Conservation (phyloP, 2,888 invertebrate genomes). For the Imbricaverruca yamaguchii region DNA sequence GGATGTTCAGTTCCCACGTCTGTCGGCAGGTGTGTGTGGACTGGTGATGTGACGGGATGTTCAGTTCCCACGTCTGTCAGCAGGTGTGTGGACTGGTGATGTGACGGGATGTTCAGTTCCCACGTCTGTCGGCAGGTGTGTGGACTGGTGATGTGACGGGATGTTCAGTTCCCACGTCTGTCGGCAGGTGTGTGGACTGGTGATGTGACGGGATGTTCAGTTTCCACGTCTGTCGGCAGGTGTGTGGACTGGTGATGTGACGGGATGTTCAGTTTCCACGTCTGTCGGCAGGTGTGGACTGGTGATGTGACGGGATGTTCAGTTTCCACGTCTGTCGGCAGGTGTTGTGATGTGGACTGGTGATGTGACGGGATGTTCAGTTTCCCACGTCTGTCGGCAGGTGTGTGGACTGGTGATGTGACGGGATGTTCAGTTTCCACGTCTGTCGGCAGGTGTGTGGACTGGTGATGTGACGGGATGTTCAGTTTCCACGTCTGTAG, state of each 20-base stretch:
- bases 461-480: not conserved
- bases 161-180: too few relatives aligned
- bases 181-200: not conserved
- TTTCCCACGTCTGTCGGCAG: not conserved
- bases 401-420: too few relatives aligned
- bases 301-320: not conserved
- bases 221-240: too few relatives aligned
- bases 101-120: not conserved
- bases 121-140: not conserved
- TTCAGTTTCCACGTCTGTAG: not conserved
- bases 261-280: too few relatives aligned
- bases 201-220: not conserved
- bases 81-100: not conserved
- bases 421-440: too few relatives aligned
- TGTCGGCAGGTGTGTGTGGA: not conserved
- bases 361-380: not conserved
- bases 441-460: too few relatives aligned
- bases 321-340: too few relatives aligned
- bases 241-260: not conserved
- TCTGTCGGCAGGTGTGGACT: not conserved
- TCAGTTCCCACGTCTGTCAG: too few relatives aligned
- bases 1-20: too few relatives aligned
- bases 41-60: too few relatives aligned
- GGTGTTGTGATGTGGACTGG: not conserved
- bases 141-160: not conserved